Evolutionary conservation across 1,140 invertebrate genomes (phyloP).

Genomic region (Chironomus striatipennis): DNA sequence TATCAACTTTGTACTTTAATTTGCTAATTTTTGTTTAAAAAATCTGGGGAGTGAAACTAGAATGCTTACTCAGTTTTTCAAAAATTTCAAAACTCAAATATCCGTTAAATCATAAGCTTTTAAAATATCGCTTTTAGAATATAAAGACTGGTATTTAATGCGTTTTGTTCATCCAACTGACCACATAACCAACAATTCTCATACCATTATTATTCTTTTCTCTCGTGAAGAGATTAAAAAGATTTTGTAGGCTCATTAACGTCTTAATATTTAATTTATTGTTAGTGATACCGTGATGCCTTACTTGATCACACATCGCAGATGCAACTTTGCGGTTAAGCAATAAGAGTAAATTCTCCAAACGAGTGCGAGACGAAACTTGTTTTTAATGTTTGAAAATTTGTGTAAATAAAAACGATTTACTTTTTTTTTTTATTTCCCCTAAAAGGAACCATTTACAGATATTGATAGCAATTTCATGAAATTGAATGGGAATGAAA

Average conservation of each 20-base stretch:
- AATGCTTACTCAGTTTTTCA: no score
- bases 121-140: no score
- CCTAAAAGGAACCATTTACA: neutral
- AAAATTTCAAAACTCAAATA: no score
- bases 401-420: slow-evolving; percentile 12
- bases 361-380: neutral
- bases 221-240: slow-evolving; percentile 11
- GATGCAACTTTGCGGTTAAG: neutral
- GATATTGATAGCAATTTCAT: neutral
- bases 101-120: no score
- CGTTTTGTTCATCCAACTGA: no score
- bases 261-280: slow-evolving; percentile 24
- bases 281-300: neutral
- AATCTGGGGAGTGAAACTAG: no score
- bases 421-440: neutral
- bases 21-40: no score
- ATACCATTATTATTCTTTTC: no score
- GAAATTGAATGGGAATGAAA: neutral
- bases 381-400: neutral
- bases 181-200: no score
- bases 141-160: no score
- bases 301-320: neutral
- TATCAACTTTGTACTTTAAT: no score
- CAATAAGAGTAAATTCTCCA: neutral
- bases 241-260: slow-evolving; percentile 22